Evolutionary conservation across 2,113 vertebrate species (phyloP).

Genomic region (Myanophis thanlyinensis): DNA sequence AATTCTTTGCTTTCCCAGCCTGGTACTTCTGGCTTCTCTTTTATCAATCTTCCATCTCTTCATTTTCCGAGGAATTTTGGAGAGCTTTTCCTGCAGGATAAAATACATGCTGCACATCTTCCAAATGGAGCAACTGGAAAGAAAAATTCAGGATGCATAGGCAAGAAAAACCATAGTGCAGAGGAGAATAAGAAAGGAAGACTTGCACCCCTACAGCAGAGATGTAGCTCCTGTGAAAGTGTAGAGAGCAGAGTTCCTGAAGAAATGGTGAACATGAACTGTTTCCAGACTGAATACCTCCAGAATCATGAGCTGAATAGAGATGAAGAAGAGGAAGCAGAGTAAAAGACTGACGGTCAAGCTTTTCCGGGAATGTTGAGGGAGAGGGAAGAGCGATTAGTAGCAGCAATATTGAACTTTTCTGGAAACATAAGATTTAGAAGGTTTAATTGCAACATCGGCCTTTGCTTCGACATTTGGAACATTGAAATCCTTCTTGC

Average conservation of each 20-base stretch:
- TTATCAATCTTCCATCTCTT: background rate
- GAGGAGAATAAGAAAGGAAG: background rate
- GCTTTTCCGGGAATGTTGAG: constrained; percentile 27
- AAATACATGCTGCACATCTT: background rate
- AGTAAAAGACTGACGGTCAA: constrained; percentile 45
- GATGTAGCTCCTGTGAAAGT: background rate
- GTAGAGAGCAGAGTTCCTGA: background rate
- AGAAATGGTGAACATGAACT: constrained; percentile 28
- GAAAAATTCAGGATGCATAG: background rate
- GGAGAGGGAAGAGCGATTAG: constrained; percentile 28
- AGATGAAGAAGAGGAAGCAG: constrained; percentile 24
- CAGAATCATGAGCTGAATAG: constrained; percentile 22
- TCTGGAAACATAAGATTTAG: constrained; percentile 42
- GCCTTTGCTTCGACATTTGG: constrained; percentile 7
- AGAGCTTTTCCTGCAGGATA: background rate
- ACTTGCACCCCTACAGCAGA: background rate
- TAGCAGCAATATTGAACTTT: constrained; percentile 39
- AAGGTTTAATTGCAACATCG: constrained; percentile 45
- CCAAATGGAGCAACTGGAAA: background rate
- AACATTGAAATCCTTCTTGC: constrained; percentile 33
- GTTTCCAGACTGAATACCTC: constrained; percentile 3
- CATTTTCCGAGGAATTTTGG: background rate
- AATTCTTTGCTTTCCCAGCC: background rate
- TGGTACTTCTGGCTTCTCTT: background rate
- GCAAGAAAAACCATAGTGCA: background rate